Evolutionary conservation across 2,113 vertebrate genomes (phyloP).

Genomic region (Hucho hucho): DNA sequence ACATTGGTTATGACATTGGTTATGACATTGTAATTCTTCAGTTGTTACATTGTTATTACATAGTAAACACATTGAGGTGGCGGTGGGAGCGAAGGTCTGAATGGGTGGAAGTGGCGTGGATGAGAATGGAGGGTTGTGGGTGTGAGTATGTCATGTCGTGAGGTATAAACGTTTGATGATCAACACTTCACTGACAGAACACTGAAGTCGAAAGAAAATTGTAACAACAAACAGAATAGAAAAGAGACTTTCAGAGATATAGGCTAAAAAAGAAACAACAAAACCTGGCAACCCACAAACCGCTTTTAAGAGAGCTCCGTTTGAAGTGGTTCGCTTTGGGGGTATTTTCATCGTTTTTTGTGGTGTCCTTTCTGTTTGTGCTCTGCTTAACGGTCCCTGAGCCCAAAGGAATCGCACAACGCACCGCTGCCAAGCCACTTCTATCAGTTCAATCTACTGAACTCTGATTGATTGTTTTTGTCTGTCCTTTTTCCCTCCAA

Average conservation of each 20-base stretch:
- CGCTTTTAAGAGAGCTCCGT: slow-evolving; percentile 59
- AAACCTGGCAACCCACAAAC: slow-evolving; percentile 56
- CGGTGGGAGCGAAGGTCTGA: slow-evolving; percentile 62
- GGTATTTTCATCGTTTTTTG: slow-evolving; percentile 27
- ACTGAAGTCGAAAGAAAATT: slow-evolving; percentile 58
- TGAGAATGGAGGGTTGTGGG: slow-evolving; percentile 34
- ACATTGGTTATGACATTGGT: slow-evolving; percentile 48
- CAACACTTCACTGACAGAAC: slow-evolving; percentile 68
- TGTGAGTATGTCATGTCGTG: slow-evolving; percentile 41
- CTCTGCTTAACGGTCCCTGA: slow-evolving; percentile 40
- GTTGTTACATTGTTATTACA: not conserved
- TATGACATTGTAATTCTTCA: slow-evolving; percentile 44
- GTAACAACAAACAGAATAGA: slow-evolving; percentile 61
- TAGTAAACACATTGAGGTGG: slow-evolving; percentile 40
- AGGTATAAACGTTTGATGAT: slow-evolving; percentile 58
- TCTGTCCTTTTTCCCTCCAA: not conserved
- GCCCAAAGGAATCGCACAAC: slow-evolving; percentile 42
- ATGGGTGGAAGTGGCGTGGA: slow-evolving; percentile 57
- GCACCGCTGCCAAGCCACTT: slow-evolving; percentile 27
- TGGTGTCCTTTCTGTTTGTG: slow-evolving; percentile 44
- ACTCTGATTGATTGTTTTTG: slow-evolving; percentile 22
- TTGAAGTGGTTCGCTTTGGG: slow-evolving; percentile 73
- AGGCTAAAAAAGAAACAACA: slow-evolving; percentile 40
- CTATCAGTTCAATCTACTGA: slow-evolving; percentile 32
- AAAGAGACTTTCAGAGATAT: slow-evolving; percentile 6